Evolutionary conservation across 2,113 vertebrate genomes (phyloP).

Genomic region (Tautogolabrus adspersus): DNA sequence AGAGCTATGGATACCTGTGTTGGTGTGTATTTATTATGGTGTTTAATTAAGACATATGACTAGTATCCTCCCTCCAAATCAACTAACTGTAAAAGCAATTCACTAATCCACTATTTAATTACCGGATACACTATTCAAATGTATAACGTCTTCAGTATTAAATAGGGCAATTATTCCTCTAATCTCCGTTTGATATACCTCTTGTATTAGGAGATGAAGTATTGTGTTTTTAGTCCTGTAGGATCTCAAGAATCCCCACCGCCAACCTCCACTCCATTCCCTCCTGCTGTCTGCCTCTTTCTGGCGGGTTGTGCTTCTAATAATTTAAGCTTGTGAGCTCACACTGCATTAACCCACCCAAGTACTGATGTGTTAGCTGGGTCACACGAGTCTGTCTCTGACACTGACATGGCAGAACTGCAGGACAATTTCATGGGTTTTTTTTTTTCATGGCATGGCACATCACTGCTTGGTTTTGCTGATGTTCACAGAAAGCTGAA

Average conservation of each 20-base stretch:
- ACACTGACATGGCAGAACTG: slow-evolving; percentile 13
- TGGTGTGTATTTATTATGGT: neutral
- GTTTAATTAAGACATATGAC: slow-evolving; percentile 43
- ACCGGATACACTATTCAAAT: neutral
- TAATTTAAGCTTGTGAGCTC: slow-evolving; percentile 32
- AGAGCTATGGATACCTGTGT: slow-evolving; percentile 3
- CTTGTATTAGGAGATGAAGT: slow-evolving; percentile 2
- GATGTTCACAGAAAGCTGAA: slow-evolving; percentile 37
- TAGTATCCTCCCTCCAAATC: slow-evolving; percentile 14
- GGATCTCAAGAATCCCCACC: neutral
- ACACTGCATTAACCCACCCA: slow-evolving; percentile 33
- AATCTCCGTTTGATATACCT: neutral
- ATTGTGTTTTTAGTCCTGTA: slow-evolving; percentile 33
- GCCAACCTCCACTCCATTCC: slow-evolving; percentile 12
- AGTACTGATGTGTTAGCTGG: slow-evolving; percentile 31
- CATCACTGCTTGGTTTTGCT: slow-evolving; percentile 35
- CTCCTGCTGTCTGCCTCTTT: slow-evolving; percentile 48
- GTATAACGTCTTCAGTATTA: neutral
- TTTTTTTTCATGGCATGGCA: neutral
- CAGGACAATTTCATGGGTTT: slow-evolving; percentile 5
- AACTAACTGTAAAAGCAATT: slow-evolving; percentile 52
- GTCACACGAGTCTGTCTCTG: slow-evolving; percentile 30
- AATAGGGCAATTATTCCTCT: neutral
- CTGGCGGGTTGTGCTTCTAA: slow-evolving; percentile 44
- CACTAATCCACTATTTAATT: slow-evolving; percentile 29